A percentile compares a stretch with the other conserved stretches of the same genome.
These are phyloP conservation scores for Ptilonorhynchus violaceus DNA, from an alignment of 2,113 vertebrate genomes.

Conservation along the genomic window DNA sequence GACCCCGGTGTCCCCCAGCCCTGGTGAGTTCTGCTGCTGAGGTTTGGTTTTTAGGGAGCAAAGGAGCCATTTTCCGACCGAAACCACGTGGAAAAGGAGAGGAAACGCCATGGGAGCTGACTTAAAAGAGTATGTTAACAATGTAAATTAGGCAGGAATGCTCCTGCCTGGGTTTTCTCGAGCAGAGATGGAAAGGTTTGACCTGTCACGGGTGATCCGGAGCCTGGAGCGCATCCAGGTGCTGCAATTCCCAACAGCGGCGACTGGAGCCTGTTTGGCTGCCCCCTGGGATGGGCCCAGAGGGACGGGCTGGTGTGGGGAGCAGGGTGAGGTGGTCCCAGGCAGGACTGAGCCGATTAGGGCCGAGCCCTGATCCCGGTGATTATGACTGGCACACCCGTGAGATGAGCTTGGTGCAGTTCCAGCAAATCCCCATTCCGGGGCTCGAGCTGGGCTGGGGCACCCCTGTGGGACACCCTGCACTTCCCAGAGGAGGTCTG, in stretches of 20 bases:
- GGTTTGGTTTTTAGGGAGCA: background rate
- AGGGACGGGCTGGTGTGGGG: fast-evolving
- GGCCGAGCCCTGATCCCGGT: background rate
- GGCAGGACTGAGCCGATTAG: background rate
- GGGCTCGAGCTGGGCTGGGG: fast-evolving
- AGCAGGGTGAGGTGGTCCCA: background rate
- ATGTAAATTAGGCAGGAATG: background rate
- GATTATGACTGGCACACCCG: background rate
- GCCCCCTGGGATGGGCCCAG: fast-evolving
- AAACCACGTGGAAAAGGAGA: background rate
- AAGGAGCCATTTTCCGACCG: background rate
- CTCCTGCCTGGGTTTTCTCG: background rate
- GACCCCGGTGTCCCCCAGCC: background rate
- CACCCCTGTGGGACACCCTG: fast-evolving
- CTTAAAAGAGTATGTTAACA: slow-evolving; percentile 11
- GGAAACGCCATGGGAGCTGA: background rate
- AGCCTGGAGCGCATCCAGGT: background rate
- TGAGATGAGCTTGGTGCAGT: background rate
- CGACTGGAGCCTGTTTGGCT: fast-evolving
- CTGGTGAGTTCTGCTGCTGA: fast-evolving
- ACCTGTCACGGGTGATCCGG: fast-evolving
- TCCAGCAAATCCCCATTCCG: background rate
- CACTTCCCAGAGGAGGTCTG: background rate
- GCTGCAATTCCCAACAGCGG: fast-evolving
- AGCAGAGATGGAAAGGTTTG: background rate